A percentile compares a stretch with the other conserved stretches of the same genome.
Conservation (phyloP, 2,888 invertebrate genomes). For the Chaitophorus viminalis region DNA sequence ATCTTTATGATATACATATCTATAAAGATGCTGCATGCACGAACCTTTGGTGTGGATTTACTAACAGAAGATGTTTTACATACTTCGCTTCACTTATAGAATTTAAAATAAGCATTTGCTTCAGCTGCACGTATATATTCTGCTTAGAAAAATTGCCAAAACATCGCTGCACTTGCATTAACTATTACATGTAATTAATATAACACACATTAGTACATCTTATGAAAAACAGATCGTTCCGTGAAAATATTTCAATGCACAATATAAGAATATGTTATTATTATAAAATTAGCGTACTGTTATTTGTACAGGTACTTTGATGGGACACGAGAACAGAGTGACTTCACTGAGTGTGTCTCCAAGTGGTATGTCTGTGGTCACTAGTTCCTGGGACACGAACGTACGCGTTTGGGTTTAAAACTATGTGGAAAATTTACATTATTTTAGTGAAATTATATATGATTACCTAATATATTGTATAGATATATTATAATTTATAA, state of each 20-base stretch:
- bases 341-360: conserved; percentile 85
- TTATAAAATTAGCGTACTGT: neutral
- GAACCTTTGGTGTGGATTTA: too few species aligned
- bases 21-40: too few species aligned
- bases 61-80: too few species aligned
- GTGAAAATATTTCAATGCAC: too few species aligned
- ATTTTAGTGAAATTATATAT: neutral
- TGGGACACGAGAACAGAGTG: conserved; percentile 88
- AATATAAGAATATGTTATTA: neutral
- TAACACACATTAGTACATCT: too few species aligned
- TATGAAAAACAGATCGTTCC: too few species aligned
- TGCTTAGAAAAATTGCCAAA: too few species aligned
- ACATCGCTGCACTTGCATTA: too few species aligned
- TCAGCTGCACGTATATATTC: too few species aligned
- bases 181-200: too few species aligned
- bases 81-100: neutral
- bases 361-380: conserved; percentile 87
- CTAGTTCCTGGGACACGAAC: conserved; percentile 90
- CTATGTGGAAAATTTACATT: neutral
- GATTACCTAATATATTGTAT: neutral
- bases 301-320: conserved; percentile 74
- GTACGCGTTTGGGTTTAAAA: conserved; percentile 80
- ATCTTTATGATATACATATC: too few species aligned
- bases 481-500: neutral
- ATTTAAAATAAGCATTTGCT: neutral